Evolutionary conservation across 2,113 vertebrate genomes (phyloP).

Genomic region (Paralichthys olivaceus): DNA sequence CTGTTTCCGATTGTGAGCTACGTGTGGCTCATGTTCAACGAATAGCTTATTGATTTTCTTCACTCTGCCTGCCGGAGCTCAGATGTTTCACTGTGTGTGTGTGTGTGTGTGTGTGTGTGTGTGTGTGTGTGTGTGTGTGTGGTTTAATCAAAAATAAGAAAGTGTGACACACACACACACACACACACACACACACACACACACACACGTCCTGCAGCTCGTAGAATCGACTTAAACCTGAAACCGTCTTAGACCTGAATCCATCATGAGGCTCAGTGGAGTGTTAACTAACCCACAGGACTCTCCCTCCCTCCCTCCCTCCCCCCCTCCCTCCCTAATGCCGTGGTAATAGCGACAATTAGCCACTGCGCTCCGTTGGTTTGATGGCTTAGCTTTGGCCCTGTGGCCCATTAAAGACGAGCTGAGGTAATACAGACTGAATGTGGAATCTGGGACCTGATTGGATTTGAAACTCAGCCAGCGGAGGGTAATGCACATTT

Average conservation of each 20-base stretch:
- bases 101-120: background rate
- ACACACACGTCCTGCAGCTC: no score
- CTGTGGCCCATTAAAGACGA: conserved; percentile 46
- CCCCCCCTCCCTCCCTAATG: conserved; percentile 27
- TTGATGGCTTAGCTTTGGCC: conserved; percentile 41
- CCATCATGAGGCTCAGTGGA: conserved; percentile 31
- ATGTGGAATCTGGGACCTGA: conserved; percentile 38
- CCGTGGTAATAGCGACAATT: conserved; percentile 66
- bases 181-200: background rate
- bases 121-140: conserved; percentile 2
- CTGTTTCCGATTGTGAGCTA: conserved; percentile 23
- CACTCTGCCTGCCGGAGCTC: no score
- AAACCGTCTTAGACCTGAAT: no score
- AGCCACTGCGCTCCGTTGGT: conserved; percentile 47
- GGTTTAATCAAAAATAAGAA: no score
- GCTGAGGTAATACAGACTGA: conserved; percentile 38
- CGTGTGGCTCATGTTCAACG: conserved; percentile 46
- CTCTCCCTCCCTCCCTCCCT: background rate
- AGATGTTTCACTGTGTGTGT: conserved; percentile 3
- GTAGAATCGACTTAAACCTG: no score
- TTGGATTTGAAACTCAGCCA: conserved; percentile 40
- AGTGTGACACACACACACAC: background rate
- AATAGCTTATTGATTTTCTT: conserved; percentile 58
- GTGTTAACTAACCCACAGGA: conserved; percentile 54
- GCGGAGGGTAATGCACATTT: background rate